Conservation (phyloP, 1,140 invertebrate species). For the Globodera ellingtonae region DNA sequence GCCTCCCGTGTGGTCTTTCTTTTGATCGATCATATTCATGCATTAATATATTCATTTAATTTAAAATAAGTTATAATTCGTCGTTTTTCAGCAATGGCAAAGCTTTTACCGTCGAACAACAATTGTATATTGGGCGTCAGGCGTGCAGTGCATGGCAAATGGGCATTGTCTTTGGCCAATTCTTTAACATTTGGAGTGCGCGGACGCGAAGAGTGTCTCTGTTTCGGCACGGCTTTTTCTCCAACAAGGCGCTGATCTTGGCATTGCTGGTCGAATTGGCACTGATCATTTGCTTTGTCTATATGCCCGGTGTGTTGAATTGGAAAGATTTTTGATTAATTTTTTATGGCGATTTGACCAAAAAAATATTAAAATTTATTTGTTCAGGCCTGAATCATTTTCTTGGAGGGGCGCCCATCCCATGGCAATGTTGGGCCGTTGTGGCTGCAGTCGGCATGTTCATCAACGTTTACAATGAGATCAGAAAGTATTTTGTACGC, state of each 20-base stretch:
- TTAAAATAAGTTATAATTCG: no score
- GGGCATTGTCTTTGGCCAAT: constrained; percentile 56
- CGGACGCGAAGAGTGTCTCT: constrained; percentile 44
- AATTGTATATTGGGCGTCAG: constrained; percentile 45
- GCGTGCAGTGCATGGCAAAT: constrained; percentile 56
- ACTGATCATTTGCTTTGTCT: constrained; percentile 42
- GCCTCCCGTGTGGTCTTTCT: no score
- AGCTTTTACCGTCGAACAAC: constrained; percentile 40
- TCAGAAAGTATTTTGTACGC: constrained; percentile 44
- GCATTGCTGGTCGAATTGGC: constrained; percentile 44
- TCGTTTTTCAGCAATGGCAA: constrained; percentile 32
- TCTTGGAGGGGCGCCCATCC: constrained; percentile 43
- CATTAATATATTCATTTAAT: background rate
- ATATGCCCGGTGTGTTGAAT: constrained; percentile 37
- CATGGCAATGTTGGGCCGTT: constrained; percentile 47
- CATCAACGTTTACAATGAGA: constrained; percentile 46
- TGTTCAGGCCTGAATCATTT: constrained; percentile 41
- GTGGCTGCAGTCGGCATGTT: constrained; percentile 45
- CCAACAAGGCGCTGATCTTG: constrained; percentile 36
- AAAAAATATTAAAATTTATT: constrained; percentile 6
- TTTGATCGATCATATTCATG: background rate
- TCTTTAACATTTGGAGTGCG: constrained; percentile 50
- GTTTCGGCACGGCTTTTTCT: constrained; percentile 49
- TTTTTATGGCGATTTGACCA: background rate
- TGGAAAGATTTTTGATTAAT: constrained; percentile 8